Base-by-base conservation (phyloP, 2,888 invertebrate genomes). In the Unio delphinus region DNA sequence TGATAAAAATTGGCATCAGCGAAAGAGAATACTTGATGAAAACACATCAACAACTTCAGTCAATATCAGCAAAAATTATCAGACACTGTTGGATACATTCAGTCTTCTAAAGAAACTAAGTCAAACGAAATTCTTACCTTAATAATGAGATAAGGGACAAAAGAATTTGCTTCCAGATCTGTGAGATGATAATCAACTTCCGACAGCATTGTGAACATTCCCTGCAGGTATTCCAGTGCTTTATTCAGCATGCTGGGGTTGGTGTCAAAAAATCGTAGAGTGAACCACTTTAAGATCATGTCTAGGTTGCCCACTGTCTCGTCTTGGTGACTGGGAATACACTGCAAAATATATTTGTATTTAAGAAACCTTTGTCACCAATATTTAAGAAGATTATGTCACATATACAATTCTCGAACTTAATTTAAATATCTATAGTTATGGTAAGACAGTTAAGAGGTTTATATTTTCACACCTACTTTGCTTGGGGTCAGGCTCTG, bases 201-300 rank as follows among this genome's bases (percentile, higher is more conserved):
- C 63, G 94, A 94, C 55, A 98, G 92, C 87, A 94, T 92, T 75
- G 93, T 93, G 90, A 99, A 97, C 70, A 97, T 95, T 26, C 93
- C 90, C 75, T 94, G 93, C 18, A 98, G 91, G 90, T 97, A 98
- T 88, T 98, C 98, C 82, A 99, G 91, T n/a, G 95, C 96, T 91
- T 96, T 97, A 82, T 98, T 92, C 73, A 99, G 92, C 57, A 99
- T 98, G 23, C 97, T 97, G 17, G 99, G 98, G 92, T 99, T 99
- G 34, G 99, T 99, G 91, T 99, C 99, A 87, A 98, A 99, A 91
- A 99, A 99, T 73, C 99, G 92, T 63, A 99, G 91, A 0, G 98
- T 98, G 82, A 98, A 90, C 99, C 99, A 99, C 89, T 98, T 98
- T 62, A 99, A 92, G 68, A 99, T 94, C 74, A 99, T 91, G 92